Evolutionary conservation across 2,888 invertebrate species (phyloP).

Genomic region (Tachina fera): DNA sequence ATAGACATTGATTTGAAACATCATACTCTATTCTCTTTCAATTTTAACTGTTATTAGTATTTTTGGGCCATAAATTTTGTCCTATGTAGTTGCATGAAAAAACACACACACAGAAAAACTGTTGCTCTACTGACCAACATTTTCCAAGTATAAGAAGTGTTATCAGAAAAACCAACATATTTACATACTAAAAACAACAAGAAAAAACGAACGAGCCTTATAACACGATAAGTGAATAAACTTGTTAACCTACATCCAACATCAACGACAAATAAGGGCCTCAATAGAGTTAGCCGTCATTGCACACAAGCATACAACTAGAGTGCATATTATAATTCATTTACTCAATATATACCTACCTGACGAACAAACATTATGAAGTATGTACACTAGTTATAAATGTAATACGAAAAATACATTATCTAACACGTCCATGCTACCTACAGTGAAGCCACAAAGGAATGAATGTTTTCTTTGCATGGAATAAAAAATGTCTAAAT

Average conservation of each 20-base stretch:
- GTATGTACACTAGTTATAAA: not conserved
- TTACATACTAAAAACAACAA: constrained; percentile 13
- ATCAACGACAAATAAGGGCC: constrained; percentile 34
- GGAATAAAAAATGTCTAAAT: not conserved
- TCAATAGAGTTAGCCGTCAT: constrained; percentile 33
- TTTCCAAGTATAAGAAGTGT: constrained; percentile 19
- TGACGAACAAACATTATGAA: constrained; percentile 21
- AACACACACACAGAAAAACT: constrained; percentile 2
- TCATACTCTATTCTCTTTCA: constrained; percentile 2
- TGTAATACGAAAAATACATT: not conserved
- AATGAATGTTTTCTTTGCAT: not conserved
- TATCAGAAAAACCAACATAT: constrained; percentile 35
- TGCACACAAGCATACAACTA: not conserved
- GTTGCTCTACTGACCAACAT: constrained; percentile 70
- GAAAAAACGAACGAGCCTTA: constrained; percentile 41
- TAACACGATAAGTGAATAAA: constrained; percentile 70
- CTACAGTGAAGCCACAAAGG: not conserved
- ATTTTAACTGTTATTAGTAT: not conserved
- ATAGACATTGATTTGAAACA: constrained; percentile 5
- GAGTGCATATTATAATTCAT: not conserved
- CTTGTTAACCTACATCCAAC: constrained; percentile 69
- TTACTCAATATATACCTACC: constrained; percentile 6
- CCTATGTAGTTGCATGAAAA: constrained; percentile 1
- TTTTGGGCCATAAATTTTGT: constrained; percentile 49
- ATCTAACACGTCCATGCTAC: not conserved